Evolutionary conservation across 2,888 invertebrate genomes (phyloP).

Genomic region (Cataglyphis albicans): DNA sequence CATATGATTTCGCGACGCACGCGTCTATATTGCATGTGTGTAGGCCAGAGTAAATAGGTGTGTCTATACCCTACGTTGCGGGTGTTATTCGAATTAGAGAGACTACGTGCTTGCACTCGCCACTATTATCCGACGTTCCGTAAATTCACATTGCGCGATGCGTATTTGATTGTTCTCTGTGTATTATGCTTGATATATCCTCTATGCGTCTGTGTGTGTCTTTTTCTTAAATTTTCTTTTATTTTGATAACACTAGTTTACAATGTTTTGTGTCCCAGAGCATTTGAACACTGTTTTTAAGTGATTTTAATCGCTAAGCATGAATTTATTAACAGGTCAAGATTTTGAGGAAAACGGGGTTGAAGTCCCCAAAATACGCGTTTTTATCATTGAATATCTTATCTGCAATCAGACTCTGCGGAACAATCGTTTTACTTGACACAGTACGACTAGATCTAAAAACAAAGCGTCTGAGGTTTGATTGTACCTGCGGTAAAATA

Average conservation of each 20-base stretch:
- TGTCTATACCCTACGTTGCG: conserved; percentile 1
- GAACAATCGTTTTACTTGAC: no score
- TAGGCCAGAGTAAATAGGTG: conserved; percentile 28
- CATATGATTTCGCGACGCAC: conserved; percentile 22
- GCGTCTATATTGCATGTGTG: conserved; percentile 1
- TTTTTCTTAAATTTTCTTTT: neutral
- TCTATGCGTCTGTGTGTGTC: neutral
- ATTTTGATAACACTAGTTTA: neutral
- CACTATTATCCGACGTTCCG: neutral
- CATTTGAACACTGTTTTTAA: no score
- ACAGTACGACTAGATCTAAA: no score
- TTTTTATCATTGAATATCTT: no score
- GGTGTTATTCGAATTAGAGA: conserved; percentile 52
- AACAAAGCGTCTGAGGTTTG: no score
- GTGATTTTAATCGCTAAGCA: no score
- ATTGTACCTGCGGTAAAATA: no score
- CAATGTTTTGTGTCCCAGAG: no score
- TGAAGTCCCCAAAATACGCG: no score
- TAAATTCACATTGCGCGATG: conserved; percentile 35
- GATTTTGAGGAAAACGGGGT: no score
- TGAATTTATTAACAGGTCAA: no score
- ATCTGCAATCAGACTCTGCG: no score
- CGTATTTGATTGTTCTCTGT: conserved; percentile 2
- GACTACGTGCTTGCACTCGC: conserved; percentile 41
- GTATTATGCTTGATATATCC: neutral